Evolutionary conservation across 2,113 vertebrate species (phyloP), one percentile per base, ranked within the genome.

Genomic region (Hippoglossus stenolepis): DNA sequence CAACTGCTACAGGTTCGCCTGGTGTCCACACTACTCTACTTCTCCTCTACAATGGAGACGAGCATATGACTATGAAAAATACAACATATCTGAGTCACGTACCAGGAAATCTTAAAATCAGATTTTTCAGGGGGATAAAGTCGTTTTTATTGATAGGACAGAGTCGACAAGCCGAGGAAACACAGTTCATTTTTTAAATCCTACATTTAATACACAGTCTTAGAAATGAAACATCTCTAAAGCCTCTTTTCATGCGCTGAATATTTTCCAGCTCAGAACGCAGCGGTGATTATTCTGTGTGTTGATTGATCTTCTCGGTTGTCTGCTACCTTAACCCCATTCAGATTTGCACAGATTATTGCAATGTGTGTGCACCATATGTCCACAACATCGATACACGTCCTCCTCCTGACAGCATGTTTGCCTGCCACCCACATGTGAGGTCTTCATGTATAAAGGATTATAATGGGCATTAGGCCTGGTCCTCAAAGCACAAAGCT

Each of bases 391-490:
- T n/a, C 47, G 18, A 24, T 3, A 14, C 20, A 24, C 17, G 57
- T 73, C 67, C 43, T 31, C 15, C 12, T 78, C 60, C 58, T 77
- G 65, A 65, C 73, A 73, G 47, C 70, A 28, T 75, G 61, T 57
- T 23, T 26, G 17, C 26, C 73, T 85, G 85, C 83, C 91, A 87
- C 85, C 79, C 86, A 85, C 78, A 70, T 60, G 82, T 57, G 68
- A 89, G 68, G 74, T 75, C 58, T 65, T 63, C 3, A 70, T 79
- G 73, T 45, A 63, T 88, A 90, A 86, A 77, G 91, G 90, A 92
- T 93, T 89, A 82, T 26, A 86, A 89, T 84, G 86, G 82, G 65
- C 77, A 81, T 87, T 89, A 90, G 71, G 68, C 75, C 80, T 84
- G 80, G 79, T 65, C 77, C 75, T 87, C 49, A 59, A 51, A 64